Evolutionary conservation across 2,888 invertebrate genomes (phyloP), one percentile per base, ranked within the genome.

Genomic region (Pristionchus fissidentatus): DNA sequence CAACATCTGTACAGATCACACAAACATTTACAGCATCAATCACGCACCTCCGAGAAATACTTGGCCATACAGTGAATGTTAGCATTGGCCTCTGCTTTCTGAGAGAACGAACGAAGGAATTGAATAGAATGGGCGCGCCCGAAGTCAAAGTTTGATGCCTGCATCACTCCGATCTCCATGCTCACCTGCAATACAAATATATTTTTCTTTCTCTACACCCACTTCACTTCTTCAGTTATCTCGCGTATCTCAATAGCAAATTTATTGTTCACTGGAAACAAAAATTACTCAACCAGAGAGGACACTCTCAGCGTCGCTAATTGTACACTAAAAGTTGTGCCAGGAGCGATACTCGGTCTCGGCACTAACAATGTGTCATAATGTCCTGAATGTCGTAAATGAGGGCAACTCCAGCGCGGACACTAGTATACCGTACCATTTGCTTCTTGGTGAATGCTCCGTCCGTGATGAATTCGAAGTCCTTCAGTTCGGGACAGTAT

Each of bases 381-480:
- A n/a, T n/a, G n/a, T n/a, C n/a, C n/a, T n/a, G n/a, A n/a, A n/a
- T n/a, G n/a, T n/a, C n/a, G n/a, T n/a, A n/a, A n/a, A n/a, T n/a
- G n/a, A n/a, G n/a, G n/a, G n/a, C n/a, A n/a, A n/a, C n/a, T n/a
- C n/a, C n/a, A n/a, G n/a, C n/a, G n/a, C n/a, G n/a, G n/a, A n/a
- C n/a, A n/a, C n/a, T n/a, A n/a, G 87, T 87, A 87, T 86, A 85
- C 10, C 84, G 60, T n/a, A 89, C 73, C 52, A 89, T 88, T 81
- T 89, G 86, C 52, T 94, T 92, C 90, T 95, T 95, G 4, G 94
- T 94, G 93, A 96, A 98, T 0, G 96, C 95, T 92, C 96, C 95
- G 93, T 97, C 97, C 15, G 97, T 96, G 83, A 98, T 95, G 92
- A 95, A 96, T 22, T 96, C 95, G 93, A 97, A 97, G 93, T 98